phyloP scores from a whole-genome alignment of 2,113 vertebrate species.

The Vulpes ferrilata region DNA sequence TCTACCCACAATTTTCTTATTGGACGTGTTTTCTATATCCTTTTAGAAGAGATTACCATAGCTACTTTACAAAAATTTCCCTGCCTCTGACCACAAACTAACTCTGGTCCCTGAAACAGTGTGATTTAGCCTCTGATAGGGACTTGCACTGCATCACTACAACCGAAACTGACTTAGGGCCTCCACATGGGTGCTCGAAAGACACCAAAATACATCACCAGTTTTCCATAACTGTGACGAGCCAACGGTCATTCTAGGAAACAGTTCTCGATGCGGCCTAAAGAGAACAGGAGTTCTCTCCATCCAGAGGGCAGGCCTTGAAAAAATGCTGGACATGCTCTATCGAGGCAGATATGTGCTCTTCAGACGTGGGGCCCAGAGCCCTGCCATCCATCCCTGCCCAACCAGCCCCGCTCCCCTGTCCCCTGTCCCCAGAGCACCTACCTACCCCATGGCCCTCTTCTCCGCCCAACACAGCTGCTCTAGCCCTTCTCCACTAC shows the following conservation, averaged over 20 bases:
- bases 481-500: not conserved
- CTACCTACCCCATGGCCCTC: not conserved
- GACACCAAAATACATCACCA: not conserved
- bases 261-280: not conserved
- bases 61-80: not conserved
- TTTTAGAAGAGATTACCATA: not conserved
- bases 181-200: not conserved
- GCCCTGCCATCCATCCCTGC: not conserved
- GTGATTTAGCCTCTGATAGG: not conserved
- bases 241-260: not conserved
- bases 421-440: not conserved
- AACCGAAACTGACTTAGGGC: not conserved
- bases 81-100: not conserved
- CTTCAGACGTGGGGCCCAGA: not conserved
- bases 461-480: not conserved
- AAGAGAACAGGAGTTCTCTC: not conserved
- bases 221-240: not conserved
- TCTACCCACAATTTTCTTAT: not conserved
- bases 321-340: accelerated
- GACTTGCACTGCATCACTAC: too few species aligned
- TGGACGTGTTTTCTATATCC: not conserved
- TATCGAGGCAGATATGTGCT: accelerated
- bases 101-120: not conserved
- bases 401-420: not conserved
- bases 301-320: not conserved